Evolutionary conservation across 2,113 vertebrate genomes (phyloP).

Genomic region (Brachionichthys hirsutus): DNA sequence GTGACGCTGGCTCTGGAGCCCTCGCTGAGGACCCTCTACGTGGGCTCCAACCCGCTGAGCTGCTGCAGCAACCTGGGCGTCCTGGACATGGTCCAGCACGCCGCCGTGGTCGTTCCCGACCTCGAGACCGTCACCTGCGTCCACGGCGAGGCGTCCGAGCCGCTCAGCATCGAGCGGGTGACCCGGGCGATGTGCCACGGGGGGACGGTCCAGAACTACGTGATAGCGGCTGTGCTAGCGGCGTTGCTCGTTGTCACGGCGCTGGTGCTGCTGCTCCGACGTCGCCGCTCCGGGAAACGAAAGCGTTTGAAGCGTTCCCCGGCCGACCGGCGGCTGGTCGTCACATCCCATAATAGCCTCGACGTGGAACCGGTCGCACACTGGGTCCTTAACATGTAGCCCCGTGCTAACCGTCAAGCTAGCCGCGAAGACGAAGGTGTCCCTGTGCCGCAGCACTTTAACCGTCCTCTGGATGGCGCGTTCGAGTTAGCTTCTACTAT

Average conservation of each 20-base stretch:
- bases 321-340: too few relatives aligned
- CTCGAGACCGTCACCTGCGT: constrained; percentile 80
- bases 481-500: too few relatives aligned
- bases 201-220: constrained; percentile 68
- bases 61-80: constrained; percentile 89
- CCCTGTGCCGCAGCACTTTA: too few relatives aligned
- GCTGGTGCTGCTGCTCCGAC: constrained; percentile 59
- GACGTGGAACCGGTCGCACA: too few relatives aligned
- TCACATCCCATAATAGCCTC: too few relatives aligned
- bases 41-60: constrained; percentile 87
- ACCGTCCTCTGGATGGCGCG: too few relatives aligned
- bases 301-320: constrained; percentile 48
- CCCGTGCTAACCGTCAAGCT: too few relatives aligned
- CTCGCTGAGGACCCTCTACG: constrained; percentile 85
- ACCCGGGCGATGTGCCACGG: constrained; percentile 81
- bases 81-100: constrained; percentile 81
- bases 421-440: too few relatives aligned
- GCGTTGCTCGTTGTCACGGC: constrained; percentile 62
- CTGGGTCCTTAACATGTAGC: too few relatives aligned
- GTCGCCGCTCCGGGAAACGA: constrained; percentile 49
- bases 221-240: constrained; percentile 72
- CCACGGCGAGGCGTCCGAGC: constrained; percentile 68
- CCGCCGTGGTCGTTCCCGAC: constrained; percentile 79
- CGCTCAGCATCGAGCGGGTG: constrained; percentile 77
- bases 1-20: constrained; percentile 79